Conservation (phyloP, 2,113 vertebrate species). For the Delphinus delphis region DNA sequence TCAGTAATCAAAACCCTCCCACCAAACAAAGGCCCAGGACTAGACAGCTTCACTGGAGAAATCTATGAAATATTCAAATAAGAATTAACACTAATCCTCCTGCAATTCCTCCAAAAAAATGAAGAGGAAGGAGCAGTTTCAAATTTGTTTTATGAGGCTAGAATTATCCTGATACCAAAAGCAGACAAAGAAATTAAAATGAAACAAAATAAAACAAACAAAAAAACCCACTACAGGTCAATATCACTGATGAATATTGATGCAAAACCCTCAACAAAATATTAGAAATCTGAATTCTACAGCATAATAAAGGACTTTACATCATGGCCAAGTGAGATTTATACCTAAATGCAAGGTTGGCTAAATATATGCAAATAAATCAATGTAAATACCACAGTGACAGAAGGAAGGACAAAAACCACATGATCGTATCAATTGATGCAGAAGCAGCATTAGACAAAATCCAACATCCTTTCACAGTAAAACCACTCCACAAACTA, state of each 20-base stretch:
- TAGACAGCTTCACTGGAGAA: not conserved
- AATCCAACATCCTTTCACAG: not conserved
- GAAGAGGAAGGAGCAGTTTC: not conserved
- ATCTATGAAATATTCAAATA: not conserved
- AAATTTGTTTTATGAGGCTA: not conserved
- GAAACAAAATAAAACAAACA: not conserved
- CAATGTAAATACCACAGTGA: not conserved
- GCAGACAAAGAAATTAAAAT: not conserved
- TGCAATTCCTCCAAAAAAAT: not conserved
- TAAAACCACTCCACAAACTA: not conserved
- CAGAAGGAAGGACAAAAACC: not conserved
- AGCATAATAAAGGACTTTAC: not conserved
- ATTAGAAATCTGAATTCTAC: not conserved
- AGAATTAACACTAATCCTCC: not conserved
- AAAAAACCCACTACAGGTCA: not conserved
- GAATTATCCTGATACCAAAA: not conserved
- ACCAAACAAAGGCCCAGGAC: not conserved
- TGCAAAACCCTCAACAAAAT: not conserved
- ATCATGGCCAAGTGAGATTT: not conserved
- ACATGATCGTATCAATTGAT: fast-evolving
- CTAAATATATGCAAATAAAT: not conserved
- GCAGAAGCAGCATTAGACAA: not conserved
- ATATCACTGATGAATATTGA: not conserved
- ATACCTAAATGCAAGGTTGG: not conserved
- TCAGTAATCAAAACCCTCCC: not conserved